Conservation (phyloP, 2,797 vertebrate species). For the Neopelma chrysocephalum region DNA sequence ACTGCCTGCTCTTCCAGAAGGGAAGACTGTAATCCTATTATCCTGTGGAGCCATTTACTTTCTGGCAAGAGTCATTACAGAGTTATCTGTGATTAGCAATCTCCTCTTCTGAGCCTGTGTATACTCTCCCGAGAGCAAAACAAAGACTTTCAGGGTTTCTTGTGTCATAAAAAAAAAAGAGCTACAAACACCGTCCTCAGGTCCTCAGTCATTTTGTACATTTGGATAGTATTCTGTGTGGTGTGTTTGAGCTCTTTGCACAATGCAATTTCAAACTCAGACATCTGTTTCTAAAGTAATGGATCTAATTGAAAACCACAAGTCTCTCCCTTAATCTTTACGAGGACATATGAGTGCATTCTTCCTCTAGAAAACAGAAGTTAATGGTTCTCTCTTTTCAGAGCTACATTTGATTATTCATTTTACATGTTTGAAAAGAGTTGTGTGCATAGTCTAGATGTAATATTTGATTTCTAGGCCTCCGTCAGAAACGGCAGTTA, state of each 20-base stretch:
- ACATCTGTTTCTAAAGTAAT: slow-evolving; percentile 26
- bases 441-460: neutral
- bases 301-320: slow-evolving; percentile 19
- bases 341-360: neutral
- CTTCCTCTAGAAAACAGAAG: neutral
- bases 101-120: neutral
- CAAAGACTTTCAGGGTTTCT: neutral
- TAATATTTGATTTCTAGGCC: slow-evolving; percentile 14
- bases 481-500: slow-evolving; percentile 5
- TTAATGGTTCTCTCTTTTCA: neutral
- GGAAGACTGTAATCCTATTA: slow-evolving; percentile 3
- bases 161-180: neutral
- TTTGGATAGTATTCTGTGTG: neutral
- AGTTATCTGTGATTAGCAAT: slow-evolving; percentile 37
- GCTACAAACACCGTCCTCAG: neutral
- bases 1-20: slow-evolving; percentile 10
- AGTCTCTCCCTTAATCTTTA: slow-evolving; percentile 13
- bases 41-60: neutral
- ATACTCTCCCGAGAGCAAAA: neutral
- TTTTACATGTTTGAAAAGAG: neutral
- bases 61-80: slow-evolving; percentile 14
- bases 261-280: neutral
- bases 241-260: neutral
- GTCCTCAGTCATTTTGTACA: neutral
- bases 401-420: neutral